Percentiles rank a stretch among this genome's conserved stretches.
Conservation (phyloP, 2,888 invertebrate species). For the Ectemnius continuus region DNA sequence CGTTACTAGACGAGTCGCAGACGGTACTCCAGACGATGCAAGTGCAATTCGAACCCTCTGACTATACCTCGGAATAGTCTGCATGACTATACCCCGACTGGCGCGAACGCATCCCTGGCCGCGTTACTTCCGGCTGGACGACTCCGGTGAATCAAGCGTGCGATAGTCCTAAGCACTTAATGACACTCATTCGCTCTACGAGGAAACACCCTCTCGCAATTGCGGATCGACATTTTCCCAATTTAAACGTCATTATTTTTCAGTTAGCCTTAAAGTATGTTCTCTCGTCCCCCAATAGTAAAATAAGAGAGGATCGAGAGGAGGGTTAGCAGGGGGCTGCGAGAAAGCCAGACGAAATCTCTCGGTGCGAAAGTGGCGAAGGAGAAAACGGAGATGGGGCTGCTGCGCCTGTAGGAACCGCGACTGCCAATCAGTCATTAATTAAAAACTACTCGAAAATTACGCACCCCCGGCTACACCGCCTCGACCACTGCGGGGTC, state of each 20-base stretch:
- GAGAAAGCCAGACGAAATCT: conserved; percentile 32
- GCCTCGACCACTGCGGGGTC: not conserved
- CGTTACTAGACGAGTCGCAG: conserved; percentile 1
- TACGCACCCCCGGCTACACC: conserved; percentile 24
- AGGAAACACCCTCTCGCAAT: not conserved
- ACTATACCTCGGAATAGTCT: not conserved
- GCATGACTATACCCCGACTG: not conserved
- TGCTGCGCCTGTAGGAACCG: conserved; percentile 45
- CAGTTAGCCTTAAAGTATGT: not conserved
- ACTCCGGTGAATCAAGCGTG: not conserved
- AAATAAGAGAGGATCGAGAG: conserved; percentile 1
- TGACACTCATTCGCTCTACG: not conserved
- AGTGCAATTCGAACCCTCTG: conserved; percentile 10
- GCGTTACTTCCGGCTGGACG: not conserved
- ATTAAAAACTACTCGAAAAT: conserved; percentile 70
- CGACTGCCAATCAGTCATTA: conserved; percentile 69
- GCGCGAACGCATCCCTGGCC: conserved; percentile 6
- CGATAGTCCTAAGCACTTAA: too few species aligned
- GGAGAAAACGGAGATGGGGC: conserved; percentile 52
- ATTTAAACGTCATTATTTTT: not conserved
- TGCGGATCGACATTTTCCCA: not conserved
- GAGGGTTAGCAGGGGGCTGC: conserved; percentile 3
- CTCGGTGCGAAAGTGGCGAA: conserved; percentile 55
- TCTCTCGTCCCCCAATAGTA: not conserved
- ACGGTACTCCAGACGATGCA: conserved; percentile 7